Evolutionary conservation across 2,113 vertebrate species (phyloP), one percentile per base, ranked within the genome.

Genomic region (Crotalus tigris): DNA sequence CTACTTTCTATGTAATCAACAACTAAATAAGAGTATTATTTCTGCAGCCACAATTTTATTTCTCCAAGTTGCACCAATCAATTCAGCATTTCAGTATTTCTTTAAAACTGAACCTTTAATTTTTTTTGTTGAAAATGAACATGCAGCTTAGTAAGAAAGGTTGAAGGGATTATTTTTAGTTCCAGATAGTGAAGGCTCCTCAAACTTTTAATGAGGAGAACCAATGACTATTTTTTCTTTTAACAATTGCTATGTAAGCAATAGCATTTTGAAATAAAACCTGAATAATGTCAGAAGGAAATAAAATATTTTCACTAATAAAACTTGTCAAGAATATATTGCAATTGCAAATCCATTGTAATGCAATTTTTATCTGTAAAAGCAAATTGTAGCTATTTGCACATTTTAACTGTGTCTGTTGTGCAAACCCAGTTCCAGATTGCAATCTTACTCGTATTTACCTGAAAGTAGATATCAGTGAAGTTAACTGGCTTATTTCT

Each of bases 151-250:
- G 94, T 93, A 93, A 92, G 92, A 94, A 95, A 96, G 92, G 8
- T 0, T 95, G 51, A 96, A 95, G 91, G 69, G 92, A 3, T 93
- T 93, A 92, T 96, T 96, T 95, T 94, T 88, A 54, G 33, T 92
- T 93, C 93, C 54, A 33, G 0, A 91, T 92, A 92, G 94, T 94
- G 90, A 96, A 89, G 91, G 33, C 81, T 94, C 94, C 93, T 94
- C 96, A 92, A 93, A 91, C 89, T 96, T 95, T 94, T 96, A 97
- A 97, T 95, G 93, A 95, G 90, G 94, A 96, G 85, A 94, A 89
- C 75, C 61, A 17, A 59, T 89, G 64, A 95, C 92, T 94, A 93
- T 93, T 81, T 93, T 75, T 94, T 92, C 91, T 53, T 85, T 75
- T 89, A 44, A 51, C 46, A 87, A 51, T 95, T 92, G 89, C 54